Percentiles rank a stretch among this genome's conserved stretches.
phyloP scores from a whole-genome alignment of 2,797 vertebrate species.

The Poeciliopsis turneri region DNA sequence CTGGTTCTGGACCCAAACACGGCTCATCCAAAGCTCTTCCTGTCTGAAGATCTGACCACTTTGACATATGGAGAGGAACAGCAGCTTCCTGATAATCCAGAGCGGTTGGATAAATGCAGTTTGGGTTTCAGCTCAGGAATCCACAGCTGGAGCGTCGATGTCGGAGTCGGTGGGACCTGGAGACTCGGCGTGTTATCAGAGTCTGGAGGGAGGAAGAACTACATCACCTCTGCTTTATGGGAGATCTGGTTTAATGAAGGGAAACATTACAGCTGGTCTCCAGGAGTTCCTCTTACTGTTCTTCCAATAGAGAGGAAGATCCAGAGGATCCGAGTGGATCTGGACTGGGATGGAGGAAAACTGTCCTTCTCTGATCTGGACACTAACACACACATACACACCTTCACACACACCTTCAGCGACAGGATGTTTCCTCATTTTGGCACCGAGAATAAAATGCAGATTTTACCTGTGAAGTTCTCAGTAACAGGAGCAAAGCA shows the following conservation, averaged over 20 bases:
- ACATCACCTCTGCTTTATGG: background rate
- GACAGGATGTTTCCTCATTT: background rate
- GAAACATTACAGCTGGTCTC: background rate
- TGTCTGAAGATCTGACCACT: background rate
- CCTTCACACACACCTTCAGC: background rate
- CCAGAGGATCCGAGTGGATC: background rate
- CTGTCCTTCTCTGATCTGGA: background rate
- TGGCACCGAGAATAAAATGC: background rate
- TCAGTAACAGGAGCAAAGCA: background rate
- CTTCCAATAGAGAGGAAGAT: background rate
- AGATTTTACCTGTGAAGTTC: background rate
- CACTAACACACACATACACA: background rate
- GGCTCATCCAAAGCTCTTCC: rapidly evolving
- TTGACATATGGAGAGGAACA: rapidly evolving
- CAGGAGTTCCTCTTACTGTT: background rate
- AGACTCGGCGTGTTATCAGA: background rate
- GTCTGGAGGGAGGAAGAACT: background rate
- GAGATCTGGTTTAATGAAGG: background rate
- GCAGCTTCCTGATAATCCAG: background rate
- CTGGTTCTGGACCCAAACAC: background rate
- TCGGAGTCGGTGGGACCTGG: background rate
- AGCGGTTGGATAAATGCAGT: background rate
- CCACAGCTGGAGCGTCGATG: background rate
- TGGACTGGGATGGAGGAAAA: background rate
- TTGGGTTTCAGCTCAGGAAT: background rate